Percentiles rank a stretch among this genome's conserved stretches.
These are phyloP conservation scores for Carlito syrichta DNA, from an alignment of 2,113 vertebrate species.

Conservation along the genomic window DNA sequence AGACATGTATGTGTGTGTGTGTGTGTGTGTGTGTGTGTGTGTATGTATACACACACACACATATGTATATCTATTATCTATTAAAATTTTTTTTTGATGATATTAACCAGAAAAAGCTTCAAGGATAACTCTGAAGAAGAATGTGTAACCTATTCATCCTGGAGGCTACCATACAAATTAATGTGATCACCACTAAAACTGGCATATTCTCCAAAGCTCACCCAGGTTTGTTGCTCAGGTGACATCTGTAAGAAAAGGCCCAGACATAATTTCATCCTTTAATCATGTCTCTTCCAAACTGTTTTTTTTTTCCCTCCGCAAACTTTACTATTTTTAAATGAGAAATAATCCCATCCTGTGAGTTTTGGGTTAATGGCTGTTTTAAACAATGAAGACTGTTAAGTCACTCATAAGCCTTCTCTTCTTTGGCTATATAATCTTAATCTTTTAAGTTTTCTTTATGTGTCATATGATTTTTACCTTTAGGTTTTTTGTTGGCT, in stretches of 20 bases:
- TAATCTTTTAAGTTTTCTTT: conserved; percentile 1
- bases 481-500: background rate
- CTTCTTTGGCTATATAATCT: background rate
- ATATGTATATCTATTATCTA: background rate
- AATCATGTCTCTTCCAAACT: background rate
- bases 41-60: no score
- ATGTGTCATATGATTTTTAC: background rate
- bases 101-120: conserved; percentile 43
- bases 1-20: background rate
- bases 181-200: background rate
- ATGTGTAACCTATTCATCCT: background rate
- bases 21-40: background rate
- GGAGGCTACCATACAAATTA: background rate
- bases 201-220: background rate
- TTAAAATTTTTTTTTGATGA: no score
- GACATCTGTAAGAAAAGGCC: background rate
- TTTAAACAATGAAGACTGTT: conserved; percentile 1
- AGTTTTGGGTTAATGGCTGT: background rate
- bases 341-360: background rate
- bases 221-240: background rate
- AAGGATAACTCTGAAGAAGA: conserved; percentile 36
- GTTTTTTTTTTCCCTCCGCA: background rate
- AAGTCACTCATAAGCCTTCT: background rate
- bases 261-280: background rate
- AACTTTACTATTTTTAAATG: conserved; percentile 6